These are phyloP conservation scores for Aspidoscelis tigris DNA, from an alignment of 2,113 vertebrate genomes.

Conservation along the genomic window DNA sequence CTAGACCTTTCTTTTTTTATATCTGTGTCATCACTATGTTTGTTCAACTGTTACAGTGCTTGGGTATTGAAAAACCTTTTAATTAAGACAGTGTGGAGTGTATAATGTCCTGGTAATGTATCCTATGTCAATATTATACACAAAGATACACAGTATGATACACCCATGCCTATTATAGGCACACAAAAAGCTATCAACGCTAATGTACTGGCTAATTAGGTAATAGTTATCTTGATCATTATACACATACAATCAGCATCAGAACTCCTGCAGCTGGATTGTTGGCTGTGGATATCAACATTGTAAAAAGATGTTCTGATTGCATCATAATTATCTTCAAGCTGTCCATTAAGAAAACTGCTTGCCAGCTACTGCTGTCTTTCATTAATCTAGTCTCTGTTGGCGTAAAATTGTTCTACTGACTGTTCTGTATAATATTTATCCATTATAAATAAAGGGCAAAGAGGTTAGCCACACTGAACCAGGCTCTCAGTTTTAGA, in stretches of 20 bases:
- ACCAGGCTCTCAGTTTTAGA: too few relatives aligned
- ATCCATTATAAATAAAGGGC: not conserved
- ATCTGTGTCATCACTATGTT: not conserved
- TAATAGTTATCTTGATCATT: slow-evolving; percentile 1
- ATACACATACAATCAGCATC: not conserved
- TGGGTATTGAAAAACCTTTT: not conserved
- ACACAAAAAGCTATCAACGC: not conserved
- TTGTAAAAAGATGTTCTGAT: not conserved
- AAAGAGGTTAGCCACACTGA: too few relatives aligned
- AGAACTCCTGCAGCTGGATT: not conserved
- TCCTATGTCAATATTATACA: not conserved
- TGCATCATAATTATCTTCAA: not conserved
- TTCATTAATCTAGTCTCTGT: not conserved
- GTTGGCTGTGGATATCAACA: not conserved
- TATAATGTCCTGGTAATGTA: not conserved
- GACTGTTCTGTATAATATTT: not conserved
- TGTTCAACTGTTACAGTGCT: not conserved
- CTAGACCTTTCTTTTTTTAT: not conserved
- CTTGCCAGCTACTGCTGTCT: not conserved
- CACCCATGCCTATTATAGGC: not conserved
- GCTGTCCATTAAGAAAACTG: not conserved
- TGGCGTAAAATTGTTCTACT: not conserved
- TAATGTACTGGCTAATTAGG: not conserved
- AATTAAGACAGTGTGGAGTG: not conserved
- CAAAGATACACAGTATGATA: not conserved